Base-by-base conservation (phyloP, 1,140 invertebrate genomes). In the Drosophila persimilis region DNA sequence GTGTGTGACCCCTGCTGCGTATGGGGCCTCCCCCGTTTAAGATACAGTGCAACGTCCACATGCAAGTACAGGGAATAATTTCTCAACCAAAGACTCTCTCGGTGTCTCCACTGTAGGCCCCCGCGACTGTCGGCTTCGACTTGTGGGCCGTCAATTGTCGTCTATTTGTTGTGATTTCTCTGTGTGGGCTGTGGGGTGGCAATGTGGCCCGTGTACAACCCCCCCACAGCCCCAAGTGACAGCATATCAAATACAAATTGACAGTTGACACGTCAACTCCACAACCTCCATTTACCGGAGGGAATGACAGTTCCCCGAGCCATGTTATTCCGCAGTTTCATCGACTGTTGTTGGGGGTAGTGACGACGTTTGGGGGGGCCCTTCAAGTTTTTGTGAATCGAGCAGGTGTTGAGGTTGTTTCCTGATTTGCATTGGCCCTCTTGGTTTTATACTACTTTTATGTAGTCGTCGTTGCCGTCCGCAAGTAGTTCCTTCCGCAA, bases 121-220 rank as follows among this genome's bases (percentile, higher is more conserved):
- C 11, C 11, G 35, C 24, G 9, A 48, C 45, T 24, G 29, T 48
- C 48, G 48, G 65, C 61, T 44, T 29, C 66, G 55, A 86, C 65
- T 88, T 86, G 81, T 88, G 74, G 11, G 59, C 81, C 88, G 83
- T 86, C 81, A 86, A 88, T 86, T 83, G 83, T 39, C 77, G 69
- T 83, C 88, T 78, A 83, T 83, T 88, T 78, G 83, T 83, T 83
- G 74, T 88, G 83, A 86, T 86, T 86, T 83, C 78, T 75, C 65
- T 54, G 66, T 63, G 75, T 15, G 31, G 51, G 57, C 43, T 51
- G 65, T 56, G 35, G n/a, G 70, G 48, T 48, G 48, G 56, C 53
- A 26, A 24, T 31, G 72, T 15, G 24, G 20, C 2, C 20, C 1
- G 20, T 20, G 20, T 26, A 26, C 24, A 26, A 3, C 26, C 26